Base-by-base conservation (phyloP, 2,113 vertebrate species). In the Pungitius pungitius region DNA sequence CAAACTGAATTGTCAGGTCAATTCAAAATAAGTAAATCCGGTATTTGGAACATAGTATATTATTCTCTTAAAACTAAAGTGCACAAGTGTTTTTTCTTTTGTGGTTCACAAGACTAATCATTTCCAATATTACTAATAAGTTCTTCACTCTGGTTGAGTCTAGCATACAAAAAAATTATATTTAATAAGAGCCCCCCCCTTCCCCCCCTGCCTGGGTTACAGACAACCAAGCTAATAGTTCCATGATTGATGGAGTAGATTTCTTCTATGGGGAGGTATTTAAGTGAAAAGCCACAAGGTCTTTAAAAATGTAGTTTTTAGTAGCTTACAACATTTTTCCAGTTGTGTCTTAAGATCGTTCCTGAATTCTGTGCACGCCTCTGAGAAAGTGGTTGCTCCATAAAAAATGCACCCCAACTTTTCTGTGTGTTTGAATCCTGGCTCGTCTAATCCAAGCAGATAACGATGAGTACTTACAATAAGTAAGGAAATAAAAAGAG, bases 331-430 rank as follows among this genome's bases (percentile, higher is more conserved):
- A 58, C 68, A 51, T 84, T 92, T 93, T 93, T 93, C 88, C 90
- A 90, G 75, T 65, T 65, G n/a, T 73, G 87, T 89, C 81, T 89
- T 85, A 87, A 92, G 88, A 73, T 30, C 65, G 77, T 71, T 57
- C 69, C 61, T 14, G 30, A 14, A 61, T 85, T 85, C 76, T 63
- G 24, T 67, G 20, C 68, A 35, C 77, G 67, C 83, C 69, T 84
- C 63, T 65, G 54, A 82, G 90, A 92, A 74, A 77, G 82, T 75
- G 77, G 61, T 17, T 7, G 55, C 2, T 71, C 77, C 33, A 27
- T 91, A 91, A 93, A 93, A 91, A 84, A 60, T 91, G 92, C 90
- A 87, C 74, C 77, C 92, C 93, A 92, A 90, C 91, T 93, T 93
- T 92, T 88, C 88, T 83, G 78, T 33, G 43, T 54, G 43, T 79